Percentiles rank a stretch among this genome's conserved stretches.
Evolutionary conservation across 2,113 vertebrate species (phyloP).

Genomic region (Porphyrio hochstetteri): DNA sequence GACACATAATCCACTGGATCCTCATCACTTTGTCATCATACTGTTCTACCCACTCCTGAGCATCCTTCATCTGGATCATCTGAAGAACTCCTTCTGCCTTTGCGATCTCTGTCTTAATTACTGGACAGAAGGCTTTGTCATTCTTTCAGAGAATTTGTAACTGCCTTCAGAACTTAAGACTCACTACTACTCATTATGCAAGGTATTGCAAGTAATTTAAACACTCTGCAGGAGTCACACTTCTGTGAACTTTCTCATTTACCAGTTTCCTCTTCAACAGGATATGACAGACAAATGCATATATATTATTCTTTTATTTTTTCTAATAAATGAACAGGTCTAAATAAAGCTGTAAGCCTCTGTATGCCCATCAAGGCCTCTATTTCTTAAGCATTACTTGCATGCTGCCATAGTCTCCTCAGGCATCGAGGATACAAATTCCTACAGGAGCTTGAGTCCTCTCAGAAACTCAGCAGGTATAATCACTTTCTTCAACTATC

Average conservation of each 20-base stretch:
- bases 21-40: not conserved
- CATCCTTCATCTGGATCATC: not conserved
- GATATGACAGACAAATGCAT: accelerated
- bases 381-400: not conserved
- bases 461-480: not conserved
- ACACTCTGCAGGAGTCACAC: not conserved
- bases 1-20: accelerated
- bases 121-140: not conserved
- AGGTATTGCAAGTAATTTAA: not conserved
- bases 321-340: not conserved
- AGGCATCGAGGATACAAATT: not conserved
- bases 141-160: not conserved
- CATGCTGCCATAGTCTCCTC: not conserved
- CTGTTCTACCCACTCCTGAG: not conserved
- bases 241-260: not conserved
- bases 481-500: not conserved
- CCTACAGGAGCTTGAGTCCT: not conserved
- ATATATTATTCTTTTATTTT: not conserved
- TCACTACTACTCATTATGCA: not conserved
- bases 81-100: not conserved
- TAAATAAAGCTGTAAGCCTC: not conserved
- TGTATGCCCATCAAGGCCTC: accelerated
- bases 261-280: not conserved
- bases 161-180: not conserved
- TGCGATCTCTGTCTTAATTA: not conserved